Conservation (phyloP, 2,113 vertebrate genomes). For the Bubo bubo region DNA sequence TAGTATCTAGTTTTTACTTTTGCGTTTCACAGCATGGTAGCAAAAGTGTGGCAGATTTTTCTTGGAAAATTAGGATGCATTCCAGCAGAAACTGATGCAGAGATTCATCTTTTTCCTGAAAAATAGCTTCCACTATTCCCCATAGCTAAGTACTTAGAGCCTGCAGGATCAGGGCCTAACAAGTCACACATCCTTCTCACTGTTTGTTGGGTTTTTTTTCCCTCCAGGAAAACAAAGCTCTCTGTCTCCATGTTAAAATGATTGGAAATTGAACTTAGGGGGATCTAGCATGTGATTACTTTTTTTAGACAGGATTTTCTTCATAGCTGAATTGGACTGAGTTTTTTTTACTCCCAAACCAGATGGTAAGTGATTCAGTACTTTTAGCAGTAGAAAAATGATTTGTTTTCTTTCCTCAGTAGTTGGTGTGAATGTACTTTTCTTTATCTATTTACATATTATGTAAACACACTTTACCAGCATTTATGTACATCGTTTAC, state of each 20-base stretch:
- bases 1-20: not conserved
- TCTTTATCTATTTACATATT: conserved; percentile 66
- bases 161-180: not conserved
- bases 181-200: not conserved
- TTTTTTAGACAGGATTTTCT: conserved; percentile 63
- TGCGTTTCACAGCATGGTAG: not conserved
- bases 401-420: conserved; percentile 57
- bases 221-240: not conserved
- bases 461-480: conserved; percentile 27
- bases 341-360: not conserved
- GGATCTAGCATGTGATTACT: conserved; percentile 42
- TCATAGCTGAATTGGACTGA: conserved; percentile 28
- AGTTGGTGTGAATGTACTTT: conserved; percentile 61
- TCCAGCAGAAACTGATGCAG: not conserved
- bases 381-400: conserved; percentile 40
- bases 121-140: not conserved
- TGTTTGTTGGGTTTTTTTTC: not conserved
- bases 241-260: not conserved
- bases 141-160: not conserved
- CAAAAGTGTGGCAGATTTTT: not conserved
- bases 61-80: not conserved
- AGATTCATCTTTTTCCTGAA: not conserved
- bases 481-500: not conserved
- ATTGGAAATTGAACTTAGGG: conserved; percentile 15
- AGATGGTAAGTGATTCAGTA: conserved; percentile 68